A percentile compares a stretch with the other conserved stretches of the same genome.
These are phyloP conservation scores for Stichopus chloronotus DNA, from an alignment of 35 echinoderm and acorn worm genomes.

Conservation along the genomic window DNA sequence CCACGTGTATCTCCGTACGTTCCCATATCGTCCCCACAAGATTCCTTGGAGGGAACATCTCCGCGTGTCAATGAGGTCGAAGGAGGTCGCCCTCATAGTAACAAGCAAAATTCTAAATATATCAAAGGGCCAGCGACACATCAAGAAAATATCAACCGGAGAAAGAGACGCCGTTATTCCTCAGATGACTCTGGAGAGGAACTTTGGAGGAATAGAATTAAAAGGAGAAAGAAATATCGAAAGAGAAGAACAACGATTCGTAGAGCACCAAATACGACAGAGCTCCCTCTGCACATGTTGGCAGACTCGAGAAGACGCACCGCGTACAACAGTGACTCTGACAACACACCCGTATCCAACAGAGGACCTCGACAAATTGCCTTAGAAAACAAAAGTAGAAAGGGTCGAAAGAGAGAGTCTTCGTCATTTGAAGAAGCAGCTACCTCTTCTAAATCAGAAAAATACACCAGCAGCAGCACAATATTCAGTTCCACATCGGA, in stretches of 20 bases:
- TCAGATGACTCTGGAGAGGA: neutral
- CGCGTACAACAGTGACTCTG: neutral
- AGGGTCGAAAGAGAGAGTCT: neutral
- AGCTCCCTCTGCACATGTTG: neutral
- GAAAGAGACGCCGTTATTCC: neutral
- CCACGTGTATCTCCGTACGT: too few relatives aligned
- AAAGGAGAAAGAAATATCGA: constrained; percentile 10
- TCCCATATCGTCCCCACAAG: too few relatives aligned
- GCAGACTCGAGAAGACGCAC: neutral
- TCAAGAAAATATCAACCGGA: neutral
- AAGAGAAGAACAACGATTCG: constrained; percentile 1
- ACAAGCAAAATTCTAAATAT: neutral
- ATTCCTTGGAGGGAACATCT: neutral
- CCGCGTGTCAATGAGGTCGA: neutral
- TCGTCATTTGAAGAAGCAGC: constrained; percentile 23
- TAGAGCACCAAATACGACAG: neutral
- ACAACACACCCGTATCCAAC: neutral
- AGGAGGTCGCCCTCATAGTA: neutral
- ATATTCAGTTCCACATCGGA: constrained; percentile 55
- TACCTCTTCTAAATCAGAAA: constrained; percentile 26
- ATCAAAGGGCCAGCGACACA: neutral
- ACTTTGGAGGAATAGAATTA: neutral
- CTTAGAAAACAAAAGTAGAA: neutral
- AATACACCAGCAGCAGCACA: constrained; percentile 26
- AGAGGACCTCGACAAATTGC: neutral